A percentile compares a stretch with the other conserved stretches of the same genome.
phyloP scores from a whole-genome alignment of 2,113 vertebrate species.

The Cyanoramphus novaezelandiae region DNA sequence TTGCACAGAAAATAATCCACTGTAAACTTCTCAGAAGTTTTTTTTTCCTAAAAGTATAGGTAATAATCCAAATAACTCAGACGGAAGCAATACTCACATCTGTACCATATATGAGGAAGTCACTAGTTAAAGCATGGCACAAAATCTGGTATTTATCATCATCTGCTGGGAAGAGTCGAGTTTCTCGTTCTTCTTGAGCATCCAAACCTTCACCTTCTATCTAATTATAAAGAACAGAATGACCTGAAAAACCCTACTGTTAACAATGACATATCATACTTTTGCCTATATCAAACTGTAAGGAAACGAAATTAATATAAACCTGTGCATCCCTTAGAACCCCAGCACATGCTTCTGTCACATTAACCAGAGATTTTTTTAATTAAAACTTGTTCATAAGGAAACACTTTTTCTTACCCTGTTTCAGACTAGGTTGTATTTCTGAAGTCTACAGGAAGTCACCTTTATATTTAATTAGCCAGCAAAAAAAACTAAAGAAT shows the following conservation, averaged over 20 bases:
- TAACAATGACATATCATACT: background rate
- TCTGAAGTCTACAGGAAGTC: background rate
- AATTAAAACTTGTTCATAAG: background rate
- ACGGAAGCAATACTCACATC: constrained; percentile 79
- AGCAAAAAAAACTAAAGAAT: background rate
- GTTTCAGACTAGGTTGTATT: background rate
- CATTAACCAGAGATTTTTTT: background rate
- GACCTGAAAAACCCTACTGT: background rate
- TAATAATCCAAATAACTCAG: background rate
- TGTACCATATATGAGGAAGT: constrained; percentile 96
- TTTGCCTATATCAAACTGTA: background rate
- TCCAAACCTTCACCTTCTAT: constrained; percentile 86
- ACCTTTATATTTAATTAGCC: background rate
- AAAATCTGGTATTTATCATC: constrained; percentile 88
- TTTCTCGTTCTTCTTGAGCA: constrained; percentile 88
- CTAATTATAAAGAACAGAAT: constrained; percentile 69
- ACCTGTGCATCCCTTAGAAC: background rate
- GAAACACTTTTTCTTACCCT: background rate
- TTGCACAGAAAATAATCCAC: background rate
- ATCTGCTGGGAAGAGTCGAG: constrained; percentile 88
- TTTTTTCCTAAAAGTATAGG: background rate
- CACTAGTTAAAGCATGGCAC: constrained; percentile 89
- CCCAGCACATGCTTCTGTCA: background rate
- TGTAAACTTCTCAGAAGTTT: background rate
- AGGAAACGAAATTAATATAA: background rate